phyloP scores from a whole-genome alignment of 2,113 vertebrate genomes.

The Aplodontia rufa region DNA sequence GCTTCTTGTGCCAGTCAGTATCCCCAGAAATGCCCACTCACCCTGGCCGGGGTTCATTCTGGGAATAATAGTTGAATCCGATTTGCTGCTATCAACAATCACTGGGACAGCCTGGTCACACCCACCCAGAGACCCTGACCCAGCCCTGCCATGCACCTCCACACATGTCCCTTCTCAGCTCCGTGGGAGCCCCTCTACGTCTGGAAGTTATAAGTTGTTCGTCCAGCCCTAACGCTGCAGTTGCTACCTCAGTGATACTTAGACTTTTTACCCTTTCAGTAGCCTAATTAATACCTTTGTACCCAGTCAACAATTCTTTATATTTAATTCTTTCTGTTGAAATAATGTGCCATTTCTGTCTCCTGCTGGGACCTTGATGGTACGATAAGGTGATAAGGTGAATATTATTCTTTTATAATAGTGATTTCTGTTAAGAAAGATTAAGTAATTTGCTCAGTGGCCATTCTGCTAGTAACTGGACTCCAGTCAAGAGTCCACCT shows the following conservation, averaged over 20 bases:
- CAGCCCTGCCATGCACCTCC: neutral
- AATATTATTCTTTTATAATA: too few species aligned
- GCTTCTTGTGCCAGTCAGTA: neutral
- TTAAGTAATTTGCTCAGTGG: neutral
- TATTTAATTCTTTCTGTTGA: neutral
- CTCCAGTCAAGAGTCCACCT: neutral
- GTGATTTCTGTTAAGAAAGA: neutral
- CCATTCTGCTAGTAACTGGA: neutral
- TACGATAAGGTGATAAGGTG: neutral
- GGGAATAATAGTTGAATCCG: neutral
- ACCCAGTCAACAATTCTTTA: neutral
- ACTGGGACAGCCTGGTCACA: neutral
- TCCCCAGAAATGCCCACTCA: neutral
- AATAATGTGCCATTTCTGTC: neutral
- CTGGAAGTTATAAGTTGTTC: neutral
- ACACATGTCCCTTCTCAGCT: neutral
- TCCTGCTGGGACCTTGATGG: neutral
- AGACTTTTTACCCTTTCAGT: neutral
- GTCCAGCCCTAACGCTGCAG: neutral
- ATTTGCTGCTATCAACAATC: neutral
- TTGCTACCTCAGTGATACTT: neutral
- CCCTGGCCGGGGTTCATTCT: neutral
- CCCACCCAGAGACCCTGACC: neutral
- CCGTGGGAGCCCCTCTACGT: neutral
- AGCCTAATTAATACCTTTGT: neutral